A percentile compares a stretch with the other conserved stretches of the same genome.
Conservation (phyloP, 2,113 vertebrate species). For the human (Homo sapiens) region DNA sequence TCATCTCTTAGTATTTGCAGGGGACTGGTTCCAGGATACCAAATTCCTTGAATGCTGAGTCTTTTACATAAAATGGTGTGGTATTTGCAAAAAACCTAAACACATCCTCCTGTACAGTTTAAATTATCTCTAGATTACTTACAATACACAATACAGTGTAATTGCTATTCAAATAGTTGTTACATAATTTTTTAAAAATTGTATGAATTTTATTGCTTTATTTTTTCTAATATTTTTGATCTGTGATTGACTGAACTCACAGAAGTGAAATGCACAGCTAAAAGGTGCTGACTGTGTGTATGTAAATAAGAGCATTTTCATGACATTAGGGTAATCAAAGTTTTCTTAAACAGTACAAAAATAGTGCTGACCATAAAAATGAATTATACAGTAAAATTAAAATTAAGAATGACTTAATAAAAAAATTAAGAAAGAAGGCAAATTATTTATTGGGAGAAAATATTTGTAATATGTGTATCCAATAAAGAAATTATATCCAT, state of each 20-base stretch:
- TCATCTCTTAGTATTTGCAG: too few relatives aligned
- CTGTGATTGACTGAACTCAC: too few relatives aligned
- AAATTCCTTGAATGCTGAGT: background rate
- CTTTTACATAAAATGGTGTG: background rate
- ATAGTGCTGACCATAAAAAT: background rate
- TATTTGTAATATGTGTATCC: background rate
- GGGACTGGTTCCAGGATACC: background rate
- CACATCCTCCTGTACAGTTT: background rate
- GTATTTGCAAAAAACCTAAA: background rate
- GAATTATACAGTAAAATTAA: background rate
- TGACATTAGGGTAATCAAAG: background rate
- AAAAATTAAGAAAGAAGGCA: background rate
- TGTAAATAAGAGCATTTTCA: background rate
- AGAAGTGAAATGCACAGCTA: too few relatives aligned
- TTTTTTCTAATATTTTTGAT: background rate
- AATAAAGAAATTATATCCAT: background rate
- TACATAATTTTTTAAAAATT: background rate
- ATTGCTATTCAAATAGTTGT: background rate
- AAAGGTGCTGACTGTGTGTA: too few relatives aligned
- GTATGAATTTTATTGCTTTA: background rate
- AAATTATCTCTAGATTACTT: background rate
- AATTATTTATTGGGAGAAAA: background rate
- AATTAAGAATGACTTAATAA: background rate
- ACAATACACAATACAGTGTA: background rate
- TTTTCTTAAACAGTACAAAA: background rate